Evolutionary conservation across 1,140 invertebrate species (phyloP), one percentile per base, ranked within the genome.

Genomic region (Ooceraea biroi): DNA sequence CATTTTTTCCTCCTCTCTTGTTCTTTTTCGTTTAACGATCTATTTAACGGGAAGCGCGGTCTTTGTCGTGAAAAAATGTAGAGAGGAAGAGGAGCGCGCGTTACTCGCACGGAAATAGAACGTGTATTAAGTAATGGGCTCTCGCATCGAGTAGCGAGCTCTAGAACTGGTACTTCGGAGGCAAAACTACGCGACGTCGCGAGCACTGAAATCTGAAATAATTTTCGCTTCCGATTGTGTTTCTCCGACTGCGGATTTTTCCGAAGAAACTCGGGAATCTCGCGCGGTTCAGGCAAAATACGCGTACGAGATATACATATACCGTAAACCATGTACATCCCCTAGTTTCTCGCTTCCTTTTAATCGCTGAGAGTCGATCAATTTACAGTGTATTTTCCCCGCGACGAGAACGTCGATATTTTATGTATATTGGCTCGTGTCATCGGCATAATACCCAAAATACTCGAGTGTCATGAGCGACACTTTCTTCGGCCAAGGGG

Each of bases 1-100:
- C 65, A 44, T 80, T 71, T 30, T 57, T 36, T 36, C 7, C 36
- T 36, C 7, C 36, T 7, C 7, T 36, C 36, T 7, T 7, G 36
- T 36, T 36, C 36, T 57, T 80, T 80, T 30, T 69, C 76, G 22
- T 12, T 69, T 80, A 80, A 71, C 65, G 50, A 80, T 58, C 65
- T 80, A 80, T 80, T 80, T 71, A 69, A 78, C 63, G 11, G 36
- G 25, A 36, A 80, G 8, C 50, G 50, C 46, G 52, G 52, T 11
- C 22, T 80, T 80, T 58, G 57, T 80, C 50, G 17, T 63, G 10
- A 55, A 25, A n/a, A 58, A 80, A 80, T 41, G 68, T 46, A 36
- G 27, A 30, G n/a, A 44, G 46, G 69, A 8, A 36, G 2, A 25
- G 30, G 2, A 25, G 30, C 3, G 27, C 3, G 10, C 44, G 69